Conservation (phyloP, 1,140 invertebrate genomes). For the Pomacea maculata region DNA sequence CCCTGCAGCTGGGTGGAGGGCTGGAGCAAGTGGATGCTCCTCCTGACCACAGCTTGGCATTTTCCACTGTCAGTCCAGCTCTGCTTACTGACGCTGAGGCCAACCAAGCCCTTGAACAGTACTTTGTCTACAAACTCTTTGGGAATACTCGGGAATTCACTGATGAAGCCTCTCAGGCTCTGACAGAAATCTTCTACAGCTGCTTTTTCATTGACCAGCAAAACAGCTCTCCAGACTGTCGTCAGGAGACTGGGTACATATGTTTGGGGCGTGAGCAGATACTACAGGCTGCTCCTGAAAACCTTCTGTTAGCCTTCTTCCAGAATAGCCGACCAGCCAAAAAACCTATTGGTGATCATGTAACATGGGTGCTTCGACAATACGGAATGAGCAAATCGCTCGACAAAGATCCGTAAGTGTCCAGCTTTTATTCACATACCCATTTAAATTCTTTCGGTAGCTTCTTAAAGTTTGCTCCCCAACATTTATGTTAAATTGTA, state of each 20-base stretch:
- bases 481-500: no score
- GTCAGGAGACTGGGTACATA: constrained; percentile 62
- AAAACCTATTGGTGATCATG: constrained; percentile 59
- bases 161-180: constrained; percentile 50
- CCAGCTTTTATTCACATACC: neutral
- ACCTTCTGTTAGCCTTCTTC: constrained; percentile 60
- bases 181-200: constrained; percentile 65
- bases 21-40: constrained; percentile 46
- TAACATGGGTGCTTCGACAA: constrained; percentile 50
- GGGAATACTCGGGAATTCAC: constrained; percentile 22
- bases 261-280: constrained; percentile 63
- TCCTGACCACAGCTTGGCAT: constrained; percentile 41
- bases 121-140: constrained; percentile 55
- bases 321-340: constrained; percentile 55
- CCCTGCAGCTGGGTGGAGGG: constrained; percentile 33
- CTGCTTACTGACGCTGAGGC: constrained; percentile 48
- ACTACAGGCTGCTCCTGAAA: constrained; percentile 54
- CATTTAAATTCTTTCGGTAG: neutral
- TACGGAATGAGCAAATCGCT: constrained; percentile 57
- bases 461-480: neutral
- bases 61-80: constrained; percentile 50
- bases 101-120: constrained; percentile 56
- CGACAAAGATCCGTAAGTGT: constrained; percentile 48
- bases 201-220: constrained; percentile 62
- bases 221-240: constrained; percentile 37